Evolutionary conservation across 2,888 invertebrate genomes (phyloP).

Genomic region (Gisinianus flammeolus): DNA sequence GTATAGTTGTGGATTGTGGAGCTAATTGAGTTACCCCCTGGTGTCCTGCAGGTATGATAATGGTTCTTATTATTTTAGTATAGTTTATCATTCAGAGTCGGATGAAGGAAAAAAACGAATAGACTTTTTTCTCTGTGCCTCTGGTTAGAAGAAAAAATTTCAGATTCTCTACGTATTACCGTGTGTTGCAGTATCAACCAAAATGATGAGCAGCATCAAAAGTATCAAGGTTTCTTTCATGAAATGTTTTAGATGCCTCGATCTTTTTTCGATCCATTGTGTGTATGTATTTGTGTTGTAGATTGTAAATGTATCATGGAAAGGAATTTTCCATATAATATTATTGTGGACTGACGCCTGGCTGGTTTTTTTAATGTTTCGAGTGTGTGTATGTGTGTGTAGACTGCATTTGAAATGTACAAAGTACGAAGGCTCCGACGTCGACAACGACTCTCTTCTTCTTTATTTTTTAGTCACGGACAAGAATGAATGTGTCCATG

Average conservation of each 20-base stretch:
- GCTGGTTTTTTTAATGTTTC: not conserved
- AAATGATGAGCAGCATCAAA: not conserved
- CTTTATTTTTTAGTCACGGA: slow-evolving; percentile 29
- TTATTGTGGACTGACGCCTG: not conserved
- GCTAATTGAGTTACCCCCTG: slow-evolving; percentile 16
- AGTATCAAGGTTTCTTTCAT: not conserved
- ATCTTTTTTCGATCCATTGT: not conserved
- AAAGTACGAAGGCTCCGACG: not conserved
- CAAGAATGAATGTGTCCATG: slow-evolving; percentile 26
- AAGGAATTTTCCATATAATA: not conserved
- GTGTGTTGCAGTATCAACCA: not conserved
- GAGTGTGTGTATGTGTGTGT: not conserved
- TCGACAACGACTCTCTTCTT: not conserved
- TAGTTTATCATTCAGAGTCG: not conserved
- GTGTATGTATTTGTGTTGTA: not conserved
- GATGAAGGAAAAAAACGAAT: not conserved
- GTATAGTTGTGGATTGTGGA: not conserved
- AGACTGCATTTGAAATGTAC: not conserved
- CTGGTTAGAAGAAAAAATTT: not conserved
- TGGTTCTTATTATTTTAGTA: not conserved
- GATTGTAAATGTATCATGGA: not conserved
- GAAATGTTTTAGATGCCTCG: not conserved
- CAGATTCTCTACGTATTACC: not conserved
- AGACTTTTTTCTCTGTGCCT: not conserved
- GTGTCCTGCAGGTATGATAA: not conserved